A percentile compares a stretch with the other conserved stretches of the same genome.
phyloP scores from a whole-genome alignment of 2,888 invertebrate species.

The Meghimatium bilineatum region DNA sequence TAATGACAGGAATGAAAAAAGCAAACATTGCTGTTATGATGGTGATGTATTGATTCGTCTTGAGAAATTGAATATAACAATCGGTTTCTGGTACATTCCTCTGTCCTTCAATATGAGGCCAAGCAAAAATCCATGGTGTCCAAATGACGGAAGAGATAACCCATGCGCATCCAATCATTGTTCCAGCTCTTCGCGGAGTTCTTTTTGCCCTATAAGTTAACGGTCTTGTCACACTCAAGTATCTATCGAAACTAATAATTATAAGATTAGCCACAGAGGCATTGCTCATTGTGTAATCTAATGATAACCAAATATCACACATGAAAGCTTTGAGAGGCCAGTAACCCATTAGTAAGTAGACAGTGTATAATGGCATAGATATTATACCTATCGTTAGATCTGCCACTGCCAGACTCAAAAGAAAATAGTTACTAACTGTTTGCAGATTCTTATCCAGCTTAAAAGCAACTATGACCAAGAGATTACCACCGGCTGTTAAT shows the following conservation, averaged over 20 bases:
- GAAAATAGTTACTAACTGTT: conserved; percentile 97
- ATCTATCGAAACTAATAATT: conserved; percentile 97
- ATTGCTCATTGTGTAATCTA: conserved; percentile 98
- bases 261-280: conserved; percentile 98
- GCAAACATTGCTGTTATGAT: conserved; percentile 97
- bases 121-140: conserved; percentile 99
- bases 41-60: conserved; percentile 96
- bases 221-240: conserved; percentile 93
- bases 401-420: conserved; percentile 95
- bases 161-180: conserved; percentile 97
- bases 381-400: conserved; percentile 97
- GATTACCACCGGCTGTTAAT: conserved; percentile 92
- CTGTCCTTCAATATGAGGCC: conserved; percentile 95
- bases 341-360: conserved; percentile 90
- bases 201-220: conserved; percentile 96
- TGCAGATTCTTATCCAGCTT: conserved; percentile 99
- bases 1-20: conserved; percentile 97
- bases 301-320: conserved; percentile 95
- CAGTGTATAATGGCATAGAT: conserved; percentile 98
- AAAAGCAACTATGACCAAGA: conserved; percentile 98
- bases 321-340: conserved; percentile 97
- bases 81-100: conserved; percentile 92
- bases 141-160: conserved; percentile 94
- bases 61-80: conserved; percentile 99
- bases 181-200: conserved; percentile 92